Conservation (phyloP, 2,113 vertebrate genomes). For the Sinocyclocheilus anshuiensis region DNA sequence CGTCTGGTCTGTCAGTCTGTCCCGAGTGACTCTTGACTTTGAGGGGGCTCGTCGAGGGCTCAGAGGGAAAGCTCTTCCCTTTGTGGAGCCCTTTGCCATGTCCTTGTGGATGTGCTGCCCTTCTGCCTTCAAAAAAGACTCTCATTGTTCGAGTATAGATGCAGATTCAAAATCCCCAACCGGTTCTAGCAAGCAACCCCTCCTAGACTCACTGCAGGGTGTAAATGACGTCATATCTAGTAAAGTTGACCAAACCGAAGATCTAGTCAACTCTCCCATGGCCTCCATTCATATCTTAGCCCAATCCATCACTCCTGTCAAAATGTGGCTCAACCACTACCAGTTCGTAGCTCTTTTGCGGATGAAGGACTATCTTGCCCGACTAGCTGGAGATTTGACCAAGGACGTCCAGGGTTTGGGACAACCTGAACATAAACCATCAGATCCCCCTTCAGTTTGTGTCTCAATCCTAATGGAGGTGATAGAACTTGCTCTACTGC, state of each 20-base stretch:
- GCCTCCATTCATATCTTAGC: slow-evolving; percentile 83
- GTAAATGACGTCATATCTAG: background rate
- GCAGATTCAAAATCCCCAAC: background rate
- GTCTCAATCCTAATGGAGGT: slow-evolving; percentile 82
- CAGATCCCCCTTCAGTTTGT: slow-evolving; percentile 73
- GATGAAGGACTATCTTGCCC: slow-evolving; percentile 85
- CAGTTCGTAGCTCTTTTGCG: slow-evolving; percentile 92
- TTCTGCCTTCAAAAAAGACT: slow-evolving; percentile 49
- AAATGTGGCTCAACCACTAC: slow-evolving; percentile 91
- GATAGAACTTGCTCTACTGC: slow-evolving; percentile 84
- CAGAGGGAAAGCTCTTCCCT: slow-evolving; percentile 81
- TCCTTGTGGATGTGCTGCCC: slow-evolving; percentile 89
- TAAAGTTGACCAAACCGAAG: slow-evolving; percentile 40
- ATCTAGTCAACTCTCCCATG: slow-evolving; percentile 47
- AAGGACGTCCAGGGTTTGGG: slow-evolving; percentile 73
- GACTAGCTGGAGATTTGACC: slow-evolving; percentile 81
- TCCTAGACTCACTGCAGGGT: too few relatives aligned
- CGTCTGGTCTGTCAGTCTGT: slow-evolving; percentile 87
- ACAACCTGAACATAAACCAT: slow-evolving; percentile 59
- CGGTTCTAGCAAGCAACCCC: background rate
- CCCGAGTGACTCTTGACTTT: slow-evolving; percentile 82
- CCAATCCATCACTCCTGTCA: slow-evolving; percentile 79
- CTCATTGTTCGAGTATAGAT: slow-evolving; percentile 27
- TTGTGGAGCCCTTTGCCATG: slow-evolving; percentile 87
- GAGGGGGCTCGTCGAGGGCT: slow-evolving; percentile 86